Conservation (phyloP, 2,797 vertebrate species). For the Cynodonichthys magdalenae region DNA sequence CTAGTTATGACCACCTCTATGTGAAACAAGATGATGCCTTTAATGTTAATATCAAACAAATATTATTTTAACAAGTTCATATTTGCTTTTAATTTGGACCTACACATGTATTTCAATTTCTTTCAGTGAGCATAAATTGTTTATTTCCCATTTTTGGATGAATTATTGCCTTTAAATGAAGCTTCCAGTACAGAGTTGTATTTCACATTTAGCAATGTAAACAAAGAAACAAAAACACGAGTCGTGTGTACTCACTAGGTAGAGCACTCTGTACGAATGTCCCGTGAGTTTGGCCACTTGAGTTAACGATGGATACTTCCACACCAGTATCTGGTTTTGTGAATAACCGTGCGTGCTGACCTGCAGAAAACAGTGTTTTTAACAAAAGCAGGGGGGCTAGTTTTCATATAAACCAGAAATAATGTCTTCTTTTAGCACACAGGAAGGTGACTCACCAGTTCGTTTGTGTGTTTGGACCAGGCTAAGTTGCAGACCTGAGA, state of each 20-base stretch:
- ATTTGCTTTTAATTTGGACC: not conserved
- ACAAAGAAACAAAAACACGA: not conserved
- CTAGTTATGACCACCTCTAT: too few species aligned
- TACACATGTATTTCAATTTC: not conserved
- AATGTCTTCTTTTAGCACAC: too few species aligned
- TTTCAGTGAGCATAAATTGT: not conserved
- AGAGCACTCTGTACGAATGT: conserved; percentile 95
- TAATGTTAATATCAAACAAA: too few species aligned
- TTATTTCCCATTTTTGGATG: not conserved
- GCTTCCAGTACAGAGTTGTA: not conserved
- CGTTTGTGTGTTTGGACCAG: conserved; percentile 98
- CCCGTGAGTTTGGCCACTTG: conserved; percentile 98
- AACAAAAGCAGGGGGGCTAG: not conserved
- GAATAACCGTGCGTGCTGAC: conserved; percentile 99
- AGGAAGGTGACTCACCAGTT: conserved; percentile 84
- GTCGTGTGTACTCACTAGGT: conserved; percentile 86
- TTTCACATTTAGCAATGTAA: too few species aligned
- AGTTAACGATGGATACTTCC: conserved; percentile 98
- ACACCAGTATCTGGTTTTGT: conserved; percentile 98
- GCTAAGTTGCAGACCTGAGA: conserved; percentile 99
- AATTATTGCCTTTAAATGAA: not conserved
- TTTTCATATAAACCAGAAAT: not conserved
- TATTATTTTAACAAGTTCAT: too few species aligned
- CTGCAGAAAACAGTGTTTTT: conserved; percentile 66
- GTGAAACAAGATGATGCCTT: too few species aligned